Evolutionary conservation across 92 coral and sea anemone genomes (phyloP), one percentile per base, ranked within the genome.

Genomic region (Epizoanthus rinbou): DNA sequence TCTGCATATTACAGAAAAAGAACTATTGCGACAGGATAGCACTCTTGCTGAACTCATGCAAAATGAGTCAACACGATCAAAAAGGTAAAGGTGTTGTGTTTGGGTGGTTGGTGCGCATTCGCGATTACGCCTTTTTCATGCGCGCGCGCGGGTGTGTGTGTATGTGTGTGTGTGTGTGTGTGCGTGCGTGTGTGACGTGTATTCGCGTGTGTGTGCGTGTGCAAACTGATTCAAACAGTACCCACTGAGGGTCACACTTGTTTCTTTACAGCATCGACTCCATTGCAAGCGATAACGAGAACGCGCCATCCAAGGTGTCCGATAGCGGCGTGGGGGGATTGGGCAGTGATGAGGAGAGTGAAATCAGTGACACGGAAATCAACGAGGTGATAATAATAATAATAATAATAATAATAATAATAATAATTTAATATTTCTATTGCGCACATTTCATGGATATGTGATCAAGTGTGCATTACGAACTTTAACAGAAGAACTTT

Each of bases 251-350:
- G 15, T 65, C 1, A 14, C 18, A 5, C 71, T 15, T 21, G 31
- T 33, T 57, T 31, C 54, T 64, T 88, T 75, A 63, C 83, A 95
- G 97, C 75, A 57, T 87, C 74, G 97, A 95, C 24, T 92, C 98
- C 18, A 84, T 35, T 3, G 58, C 82, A 13, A 93, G 95, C 73
- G 97, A 94, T 73, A 91, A 86, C 47, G 98, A 91, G 45, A 95
- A 73, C 24, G 86, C 85, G 9, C 90, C 88, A 31, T 90, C 93
- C 76, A 92, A 92, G 66, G 91, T 90, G 50, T 88, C 96, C 16
- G 98, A 96, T 79, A 93, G 98, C 68, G 98, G 94, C n/a, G 93
- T 90, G 2, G 98, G 98, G 57, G 98, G 95, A 17, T 84, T 91
- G 91, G 98, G 87, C 74, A 93, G 94, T 66, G 95, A 91, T 64